A percentile compares a stretch with the other conserved stretches of the same genome.
These are phyloP conservation scores for Centropus unirufus DNA, from an alignment of 2,113 vertebrate genomes.

Conservation along the genomic window DNA sequence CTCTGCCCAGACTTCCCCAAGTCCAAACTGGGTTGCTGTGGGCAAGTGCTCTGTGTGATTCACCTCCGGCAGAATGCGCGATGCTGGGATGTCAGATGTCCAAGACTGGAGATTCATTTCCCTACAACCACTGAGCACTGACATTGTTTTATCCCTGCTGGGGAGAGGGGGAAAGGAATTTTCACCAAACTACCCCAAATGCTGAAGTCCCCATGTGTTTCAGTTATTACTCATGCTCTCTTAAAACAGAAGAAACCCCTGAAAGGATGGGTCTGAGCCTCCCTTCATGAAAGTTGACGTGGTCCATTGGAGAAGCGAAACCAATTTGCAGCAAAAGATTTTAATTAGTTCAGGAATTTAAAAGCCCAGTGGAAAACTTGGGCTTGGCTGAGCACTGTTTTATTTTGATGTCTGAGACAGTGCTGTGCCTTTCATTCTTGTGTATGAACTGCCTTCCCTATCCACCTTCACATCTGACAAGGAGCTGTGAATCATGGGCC, in stretches of 20 bases:
- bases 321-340: background rate
- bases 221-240: background rate
- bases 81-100: background rate
- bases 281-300: accelerated
- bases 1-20: background rate
- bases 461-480: background rate
- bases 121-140: background rate
- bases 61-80: background rate
- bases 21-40: background rate
- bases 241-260: background rate
- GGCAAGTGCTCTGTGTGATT: background rate
- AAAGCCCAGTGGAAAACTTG: background rate
- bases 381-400: background rate
- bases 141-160: background rate
- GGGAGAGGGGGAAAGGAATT: background rate
- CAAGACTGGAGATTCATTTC: background rate
- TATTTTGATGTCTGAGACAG: background rate
- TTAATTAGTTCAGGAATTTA: background rate
- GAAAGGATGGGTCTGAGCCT: background rate
- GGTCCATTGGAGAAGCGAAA: background rate
- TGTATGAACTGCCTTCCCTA: background rate
- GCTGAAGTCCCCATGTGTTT: background rate
- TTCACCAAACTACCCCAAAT: background rate
- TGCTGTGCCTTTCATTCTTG: background rate
- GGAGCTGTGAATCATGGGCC: background rate